Base-by-base conservation (phyloP, 2,113 vertebrate genomes). In the Vidua chalybeata region DNA sequence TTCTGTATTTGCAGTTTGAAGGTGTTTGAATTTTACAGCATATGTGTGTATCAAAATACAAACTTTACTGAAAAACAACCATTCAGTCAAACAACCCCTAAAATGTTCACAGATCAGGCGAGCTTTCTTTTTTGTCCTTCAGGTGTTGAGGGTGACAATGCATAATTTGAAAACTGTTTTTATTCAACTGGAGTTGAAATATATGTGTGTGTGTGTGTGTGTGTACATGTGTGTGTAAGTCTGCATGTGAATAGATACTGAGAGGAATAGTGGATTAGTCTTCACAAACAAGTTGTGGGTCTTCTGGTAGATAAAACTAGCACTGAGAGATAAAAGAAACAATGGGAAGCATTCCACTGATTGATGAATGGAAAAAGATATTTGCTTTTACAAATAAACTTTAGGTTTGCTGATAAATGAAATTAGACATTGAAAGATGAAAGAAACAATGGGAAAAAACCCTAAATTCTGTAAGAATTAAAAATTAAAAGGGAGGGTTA, bases 181-280 rank as follows among this genome's bases (percentile, higher is more conserved):
- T 11, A 46, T 87, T 67, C 35, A 72, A 4, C 4, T 33, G 7
- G 6, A 83, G 24, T 39, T 59, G 23, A 87, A 87, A 51, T 35
- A 0, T 3, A 1, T 30, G 23, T 41, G 8, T 6, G 0, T 19
- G 12, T 63, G 7, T 26, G 4, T 11, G 14, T 33, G 17, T 19
- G 7, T 14, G 7, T 6, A 6, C 10, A 3, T 9, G 10, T 6
- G 19, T 19, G 20, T 24, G 22, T 19, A 4, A 19, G 7, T 6
- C 3, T 7, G 7, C 45, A 43, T 23, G 6, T 41, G 17, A 27
- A 63, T 19, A 80, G 26, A 46, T 23, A 24, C 1, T 41, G 41
- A 41, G 41, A 41, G 41, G 41, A 41, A 41, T 13, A 41, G 41
- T 13, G 13, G 11, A 41, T 41, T 41, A 13, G 41, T 41, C 41